Base-by-base conservation (phyloP, 2,113 vertebrate species). In the Hipposideros armiger region DNA sequence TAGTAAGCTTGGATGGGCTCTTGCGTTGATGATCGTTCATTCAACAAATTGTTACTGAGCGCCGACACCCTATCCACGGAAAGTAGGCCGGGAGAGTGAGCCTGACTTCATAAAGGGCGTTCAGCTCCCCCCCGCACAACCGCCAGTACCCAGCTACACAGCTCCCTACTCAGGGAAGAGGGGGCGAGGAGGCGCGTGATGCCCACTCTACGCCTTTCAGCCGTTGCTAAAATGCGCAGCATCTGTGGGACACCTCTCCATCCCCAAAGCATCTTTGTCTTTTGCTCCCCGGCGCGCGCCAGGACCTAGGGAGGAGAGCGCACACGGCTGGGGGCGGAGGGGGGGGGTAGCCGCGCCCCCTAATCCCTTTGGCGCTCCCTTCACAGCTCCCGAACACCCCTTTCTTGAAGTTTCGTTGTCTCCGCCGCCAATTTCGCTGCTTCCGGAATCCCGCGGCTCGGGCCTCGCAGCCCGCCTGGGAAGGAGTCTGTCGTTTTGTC, bases 381-480 rank as follows among this genome's bases (percentile, higher is more conserved):
- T 62, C 60, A n/a, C 76, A 76, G 67, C 87, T 74, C 56, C 56
- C 32, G 11, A 60, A 5, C 56, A 60, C 36, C 69, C 69, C 45
- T 94, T 97, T 95, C 91, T 83, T 64, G 91, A 96, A 95, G 95
- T 96, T 98, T 98, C 97, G 96, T 98, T 98, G 95, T 96, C 64
- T 95, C 42, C 4, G 86, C 62, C 8, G n/a, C 62, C 5, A 17
- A 94, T 94, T 97, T 97, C 95, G 97, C 93, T 96, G 96, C 91
- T 96, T 96, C 96, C 95, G 96, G 95, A 97, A 96, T 60, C 62
- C 26, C 4, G 90, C 3, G 11, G 70, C 64, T 90, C 7, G 9
- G 94, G 60, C 69, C 42, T 90, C 26, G n/a, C 19, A 40, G 93
- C 82, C 81, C 20, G 67, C 78, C 81, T 86, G 72, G 45, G 77